phyloP scores from a whole-genome alignment of 1,140 invertebrate species.

The Hyposmocoma kahamanoa region DNA sequence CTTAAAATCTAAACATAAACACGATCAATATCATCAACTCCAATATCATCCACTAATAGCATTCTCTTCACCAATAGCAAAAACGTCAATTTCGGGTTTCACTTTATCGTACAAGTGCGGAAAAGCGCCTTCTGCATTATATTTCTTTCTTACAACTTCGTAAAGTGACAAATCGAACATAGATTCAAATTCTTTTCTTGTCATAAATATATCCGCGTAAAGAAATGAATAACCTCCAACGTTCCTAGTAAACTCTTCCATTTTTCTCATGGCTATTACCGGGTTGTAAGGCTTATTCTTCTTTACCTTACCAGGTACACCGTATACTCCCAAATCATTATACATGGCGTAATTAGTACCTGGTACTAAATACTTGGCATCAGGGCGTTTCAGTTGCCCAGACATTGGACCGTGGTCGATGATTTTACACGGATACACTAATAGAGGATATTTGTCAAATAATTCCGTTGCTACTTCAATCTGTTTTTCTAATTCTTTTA shows the following conservation, averaged over 20 bases:
- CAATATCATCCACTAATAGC: slow-evolving; percentile 68
- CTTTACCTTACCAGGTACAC: slow-evolving; percentile 78
- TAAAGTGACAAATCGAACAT: slow-evolving; percentile 91
- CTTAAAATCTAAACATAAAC: too few relatives aligned
- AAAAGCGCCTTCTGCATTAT: slow-evolving; percentile 81
- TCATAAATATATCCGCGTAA: slow-evolving; percentile 86
- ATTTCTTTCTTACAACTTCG: slow-evolving; percentile 78
- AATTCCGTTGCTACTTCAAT: slow-evolving; percentile 80
- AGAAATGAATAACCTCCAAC: slow-evolving; percentile 82
- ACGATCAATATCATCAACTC: too few relatives aligned
- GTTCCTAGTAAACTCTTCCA: slow-evolving; percentile 74
- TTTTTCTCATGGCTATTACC: slow-evolving; percentile 63
- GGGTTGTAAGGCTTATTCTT: slow-evolving; percentile 75
- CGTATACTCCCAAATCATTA: slow-evolving; percentile 88
- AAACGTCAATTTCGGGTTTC: slow-evolving; percentile 82
- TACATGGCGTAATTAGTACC: slow-evolving; percentile 78
- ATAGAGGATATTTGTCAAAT: slow-evolving; percentile 85
- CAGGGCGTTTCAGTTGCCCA: slow-evolving; percentile 75
- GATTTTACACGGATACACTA: slow-evolving; percentile 87
- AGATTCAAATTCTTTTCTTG: slow-evolving; percentile 83
- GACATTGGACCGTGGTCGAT: slow-evolving; percentile 82
- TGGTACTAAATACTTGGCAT: slow-evolving; percentile 78
- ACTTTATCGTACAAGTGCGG: slow-evolving; percentile 91
- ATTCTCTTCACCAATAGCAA: slow-evolving; percentile 76
- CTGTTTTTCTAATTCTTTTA: slow-evolving; percentile 78